These are phyloP conservation scores for Zaprionus inermis DNA, from an alignment of 1,140 invertebrate species.

Conservation along the genomic window DNA sequence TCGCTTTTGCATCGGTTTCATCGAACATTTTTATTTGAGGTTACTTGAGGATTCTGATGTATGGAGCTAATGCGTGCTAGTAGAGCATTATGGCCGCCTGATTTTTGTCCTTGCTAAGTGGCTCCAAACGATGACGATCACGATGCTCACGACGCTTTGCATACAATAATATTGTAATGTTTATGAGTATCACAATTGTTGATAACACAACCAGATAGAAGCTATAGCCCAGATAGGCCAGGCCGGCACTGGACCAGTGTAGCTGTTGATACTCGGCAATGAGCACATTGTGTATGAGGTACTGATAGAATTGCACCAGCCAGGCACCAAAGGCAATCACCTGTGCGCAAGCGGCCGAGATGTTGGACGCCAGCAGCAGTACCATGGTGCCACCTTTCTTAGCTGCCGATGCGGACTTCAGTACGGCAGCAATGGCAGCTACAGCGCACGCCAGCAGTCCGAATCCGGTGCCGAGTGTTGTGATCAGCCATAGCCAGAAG, in stretches of 20 bases:
- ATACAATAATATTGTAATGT: slow-evolving; percentile 70
- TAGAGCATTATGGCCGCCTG: slow-evolving; percentile 82
- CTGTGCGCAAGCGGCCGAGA: slow-evolving; percentile 72
- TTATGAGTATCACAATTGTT: slow-evolving; percentile 73
- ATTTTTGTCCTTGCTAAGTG: slow-evolving; percentile 72
- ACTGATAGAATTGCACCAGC: slow-evolving; percentile 80
- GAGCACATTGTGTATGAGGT: slow-evolving; percentile 79
- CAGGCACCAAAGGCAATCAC: slow-evolving; percentile 78
- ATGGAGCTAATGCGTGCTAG: slow-evolving; percentile 32
- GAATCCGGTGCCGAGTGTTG: slow-evolving; percentile 77
- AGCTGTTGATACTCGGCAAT: slow-evolving; percentile 64
- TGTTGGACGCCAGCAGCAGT: slow-evolving; percentile 71
- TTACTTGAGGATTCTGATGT: slow-evolving; percentile 37
- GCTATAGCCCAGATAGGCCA: slow-evolving; percentile 79
- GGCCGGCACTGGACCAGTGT: slow-evolving; percentile 75
- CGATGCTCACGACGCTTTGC: slow-evolving; percentile 61
- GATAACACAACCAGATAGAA: slow-evolving; percentile 79
- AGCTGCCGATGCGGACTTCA: slow-evolving; percentile 77
- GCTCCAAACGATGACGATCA: slow-evolving; percentile 65
- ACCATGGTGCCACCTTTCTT: slow-evolving; percentile 78
- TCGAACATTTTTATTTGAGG: slow-evolving; percentile 55
- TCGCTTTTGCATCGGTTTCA: slow-evolving; percentile 29
- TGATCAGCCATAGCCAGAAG: slow-evolving; percentile 79
- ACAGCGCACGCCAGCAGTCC: slow-evolving; percentile 74
- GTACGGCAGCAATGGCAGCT: slow-evolving; percentile 76